Evolutionary conservation across 2,888 invertebrate genomes (phyloP).

Genomic region (Cyclophora albipunctata): DNA sequence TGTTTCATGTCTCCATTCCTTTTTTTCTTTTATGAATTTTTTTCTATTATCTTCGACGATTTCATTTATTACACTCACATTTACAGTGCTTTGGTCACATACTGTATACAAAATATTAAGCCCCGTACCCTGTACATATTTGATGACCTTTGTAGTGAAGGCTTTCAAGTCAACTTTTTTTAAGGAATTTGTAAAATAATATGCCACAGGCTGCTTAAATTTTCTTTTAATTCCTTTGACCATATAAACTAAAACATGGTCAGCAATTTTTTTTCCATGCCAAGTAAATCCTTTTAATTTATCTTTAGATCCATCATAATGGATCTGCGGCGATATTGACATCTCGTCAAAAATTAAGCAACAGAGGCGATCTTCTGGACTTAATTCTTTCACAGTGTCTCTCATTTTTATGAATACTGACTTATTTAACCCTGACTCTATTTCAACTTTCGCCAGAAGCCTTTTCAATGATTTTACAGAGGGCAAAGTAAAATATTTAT

Average conservation of each 20-base stretch:
- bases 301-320: conserved; percentile 7
- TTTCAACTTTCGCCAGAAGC: conserved; percentile 11
- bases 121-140: conserved; percentile 7
- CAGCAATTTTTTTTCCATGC: conserved; percentile 8
- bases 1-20: conserved; percentile 14
- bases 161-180: conserved; percentile 16
- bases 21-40: conserved; percentile 7
- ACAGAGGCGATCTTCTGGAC: conserved; percentile 8
- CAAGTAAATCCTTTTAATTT: conserved; percentile 12
- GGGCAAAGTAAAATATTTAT: conserved; percentile 6
- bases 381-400: conserved; percentile 3
- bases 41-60: conserved; percentile 16
- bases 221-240: conserved; percentile 18
- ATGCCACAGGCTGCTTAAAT: conserved; percentile 23
- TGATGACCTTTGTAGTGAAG: conserved; percentile 13
- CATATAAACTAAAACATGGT: conserved; percentile 24
- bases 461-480: conserved; percentile 11
- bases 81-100: conserved; percentile 23
- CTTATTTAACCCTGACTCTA: conserved; percentile 6
- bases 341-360: conserved; percentile 19
- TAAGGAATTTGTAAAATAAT: conserved; percentile 20
- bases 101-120: conserved; percentile 15
- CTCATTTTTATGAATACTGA: too few species aligned
- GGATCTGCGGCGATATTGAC: conserved; percentile 12
- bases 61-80: conserved; percentile 20